Base-by-base conservation (phyloP, 2,113 vertebrate genomes). In the Podocnemis expansa region DNA sequence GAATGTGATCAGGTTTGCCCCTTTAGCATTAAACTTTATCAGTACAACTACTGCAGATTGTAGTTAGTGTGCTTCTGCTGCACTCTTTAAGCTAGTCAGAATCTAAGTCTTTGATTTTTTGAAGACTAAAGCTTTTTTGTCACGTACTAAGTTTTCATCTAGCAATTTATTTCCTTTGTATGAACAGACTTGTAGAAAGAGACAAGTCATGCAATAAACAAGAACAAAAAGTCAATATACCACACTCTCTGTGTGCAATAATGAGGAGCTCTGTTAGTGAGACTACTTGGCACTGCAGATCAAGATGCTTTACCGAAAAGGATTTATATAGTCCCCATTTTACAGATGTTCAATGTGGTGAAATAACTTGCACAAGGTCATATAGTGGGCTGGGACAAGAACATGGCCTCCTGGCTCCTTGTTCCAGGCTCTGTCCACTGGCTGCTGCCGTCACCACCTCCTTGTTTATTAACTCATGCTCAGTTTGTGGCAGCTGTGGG, bases 11-110 rank as follows among this genome's bases (percentile, higher is more conserved):
- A 27, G n/a, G 52, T 55, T 88, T 88, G 92, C 73, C 89, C 73
- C 79, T 78, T 16, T 90, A 94, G 80, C 24, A 54, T 75, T 73
- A 49, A 54, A 52, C 34, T 76, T 81, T 83, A 54, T 89, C 0
- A 0, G 25, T 93, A 27, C 51, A 0, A 78, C 91, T 93, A 0
- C 73, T 93, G 93, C 94, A 95, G 95, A 84, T 6, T 93, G 76
- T 95, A 78, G 85, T 45, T 95, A 80, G 83, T 41, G 60, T 92
- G 93, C 89, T 96, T 96, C 87, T 91, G 85, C 95, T 93, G 78
- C 91, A 80, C 90, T 91, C 45, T 94, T 80, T 91, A 89, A 91
- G 82, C 34, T 58, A 21, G 2, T 73, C 88, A 79, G 47, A 89
- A 56, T 78, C 73, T 88, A 56, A 43, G 87, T 88, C 84, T 55